Percentiles rank a stretch among this genome's conserved stretches.
These are phyloP conservation scores for Noturus placidus DNA, from an alignment of 2,113 vertebrate species.

Conservation along the genomic window DNA sequence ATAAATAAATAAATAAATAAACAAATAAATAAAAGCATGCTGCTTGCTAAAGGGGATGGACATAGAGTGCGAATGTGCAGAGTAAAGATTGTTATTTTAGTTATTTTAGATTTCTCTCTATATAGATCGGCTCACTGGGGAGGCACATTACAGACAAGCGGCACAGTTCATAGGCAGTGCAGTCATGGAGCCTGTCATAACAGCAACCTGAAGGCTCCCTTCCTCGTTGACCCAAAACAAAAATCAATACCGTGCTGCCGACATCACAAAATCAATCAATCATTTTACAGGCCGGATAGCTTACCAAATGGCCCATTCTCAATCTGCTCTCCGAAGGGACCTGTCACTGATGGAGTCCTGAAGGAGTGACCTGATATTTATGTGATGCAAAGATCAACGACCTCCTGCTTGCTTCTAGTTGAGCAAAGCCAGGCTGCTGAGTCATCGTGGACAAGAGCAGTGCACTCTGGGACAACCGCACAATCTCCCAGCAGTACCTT, in stretches of 20 bases:
- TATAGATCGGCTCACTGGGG: conserved; percentile 32
- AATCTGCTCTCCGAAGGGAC: conserved; percentile 26
- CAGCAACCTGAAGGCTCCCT: conserved; percentile 26
- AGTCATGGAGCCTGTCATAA: conserved; percentile 27
- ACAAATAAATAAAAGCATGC: background rate
- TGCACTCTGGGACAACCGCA: conserved; percentile 30
- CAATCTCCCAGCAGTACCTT: conserved; percentile 26
- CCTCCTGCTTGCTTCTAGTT: conserved; percentile 29
- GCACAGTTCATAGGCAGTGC: conserved; percentile 31
- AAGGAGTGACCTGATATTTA: conserved; percentile 53
- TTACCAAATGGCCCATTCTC: conserved; percentile 18
- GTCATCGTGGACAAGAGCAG: conserved; percentile 30
- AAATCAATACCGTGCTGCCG: conserved; percentile 36
- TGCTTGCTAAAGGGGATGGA: background rate
- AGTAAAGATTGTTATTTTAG: conserved; percentile 5
- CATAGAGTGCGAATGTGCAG: background rate
- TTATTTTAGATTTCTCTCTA: conserved; percentile 16
- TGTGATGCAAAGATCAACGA: conserved; percentile 51
- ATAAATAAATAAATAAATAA: background rate
- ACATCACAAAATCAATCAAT: conserved; percentile 42
- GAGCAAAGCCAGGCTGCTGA: conserved; percentile 33
- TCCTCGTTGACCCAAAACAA: conserved; percentile 35
- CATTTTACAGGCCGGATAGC: conserved; percentile 36
- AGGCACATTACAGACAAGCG: conserved; percentile 32
- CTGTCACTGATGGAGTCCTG: conserved; percentile 22